Evolutionary conservation across 2,888 invertebrate genomes (phyloP).

Genomic region (Pristionchus maxplancki): DNA sequence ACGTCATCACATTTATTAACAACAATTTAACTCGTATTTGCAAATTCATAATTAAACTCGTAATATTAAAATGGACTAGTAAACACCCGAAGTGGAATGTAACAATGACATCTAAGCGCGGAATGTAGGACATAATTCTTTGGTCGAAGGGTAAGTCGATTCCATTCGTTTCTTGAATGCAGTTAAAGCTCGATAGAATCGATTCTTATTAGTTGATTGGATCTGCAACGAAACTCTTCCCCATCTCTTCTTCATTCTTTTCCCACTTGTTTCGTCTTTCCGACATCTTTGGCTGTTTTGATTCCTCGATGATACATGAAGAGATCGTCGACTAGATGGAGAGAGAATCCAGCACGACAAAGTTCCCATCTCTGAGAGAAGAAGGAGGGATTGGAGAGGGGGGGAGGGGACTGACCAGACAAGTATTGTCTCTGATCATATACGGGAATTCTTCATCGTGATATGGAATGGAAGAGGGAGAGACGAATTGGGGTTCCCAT

Average conservation of each 20-base stretch:
- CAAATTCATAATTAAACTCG: not conserved
- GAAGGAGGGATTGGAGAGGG: not conserved
- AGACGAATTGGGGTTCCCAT: slow-evolving; percentile 51
- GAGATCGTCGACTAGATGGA: slow-evolving; percentile 44
- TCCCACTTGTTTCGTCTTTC: slow-evolving; percentile 44
- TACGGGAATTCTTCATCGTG: slow-evolving; percentile 50
- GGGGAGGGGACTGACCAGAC: slow-evolving; percentile 24
- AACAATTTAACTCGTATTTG: not conserved
- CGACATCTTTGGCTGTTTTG: slow-evolving; percentile 33
- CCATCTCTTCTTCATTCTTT: not conserved
- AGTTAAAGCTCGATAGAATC: slow-evolving; percentile 2
- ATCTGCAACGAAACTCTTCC: not conserved
- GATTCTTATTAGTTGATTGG: slow-evolving; percentile 22
- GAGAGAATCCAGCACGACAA: slow-evolving; percentile 46
- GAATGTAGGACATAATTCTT: slow-evolving; percentile 16
- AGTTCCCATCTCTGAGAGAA: slow-evolving; percentile 46
- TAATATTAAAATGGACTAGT: not conserved
- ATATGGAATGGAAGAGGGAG: slow-evolving; percentile 39
- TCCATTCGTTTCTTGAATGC: slow-evolving; percentile 45
- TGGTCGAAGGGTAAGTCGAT: not conserved
- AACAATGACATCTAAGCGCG: not conserved
- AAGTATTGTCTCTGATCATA: slow-evolving; percentile 51
- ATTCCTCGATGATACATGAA: slow-evolving; percentile 52
- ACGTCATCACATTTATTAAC: not conserved
- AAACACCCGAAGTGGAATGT: not conserved